phyloP scores from a whole-genome alignment of 2,113 vertebrate genomes.

The Amblyornis subalaris region DNA sequence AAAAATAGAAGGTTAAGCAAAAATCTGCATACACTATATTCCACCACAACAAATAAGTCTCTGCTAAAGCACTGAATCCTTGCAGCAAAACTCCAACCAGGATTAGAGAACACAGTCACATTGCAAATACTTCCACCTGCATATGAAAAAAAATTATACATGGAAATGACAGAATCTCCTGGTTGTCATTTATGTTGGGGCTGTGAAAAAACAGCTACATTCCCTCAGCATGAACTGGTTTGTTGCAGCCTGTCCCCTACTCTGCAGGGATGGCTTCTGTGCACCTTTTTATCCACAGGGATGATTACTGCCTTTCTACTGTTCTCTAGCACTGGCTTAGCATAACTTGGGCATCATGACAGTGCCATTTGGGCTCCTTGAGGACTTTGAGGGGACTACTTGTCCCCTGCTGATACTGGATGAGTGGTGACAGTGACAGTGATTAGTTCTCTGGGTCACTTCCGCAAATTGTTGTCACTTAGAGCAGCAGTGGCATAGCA shows the following conservation, averaged over 20 bases:
- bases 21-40: background rate
- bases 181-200: fast-evolving
- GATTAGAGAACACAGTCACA: background rate
- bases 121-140: background rate
- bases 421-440: background rate
- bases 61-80: background rate
- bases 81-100: background rate
- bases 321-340: background rate
- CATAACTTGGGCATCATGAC: fast-evolving
- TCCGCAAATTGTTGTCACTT: background rate
- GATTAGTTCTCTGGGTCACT: background rate
- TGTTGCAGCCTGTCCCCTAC: background rate
- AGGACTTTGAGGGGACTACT: background rate
- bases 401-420: background rate
- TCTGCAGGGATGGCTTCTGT: fast-evolving
- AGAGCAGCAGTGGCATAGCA: background rate
- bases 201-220: fast-evolving
- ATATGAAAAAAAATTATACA: background rate
- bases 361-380: background rate
- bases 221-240: background rate
- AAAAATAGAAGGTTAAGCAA: background rate
- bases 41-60: background rate
- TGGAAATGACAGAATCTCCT: background rate
- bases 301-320: background rate
- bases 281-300: fast-evolving